Percentiles rank a stretch among this genome's conserved stretches.
These are phyloP conservation scores for Illadopsis cleaveri DNA, from an alignment of 2,113 vertebrate genomes.

Conservation along the genomic window DNA sequence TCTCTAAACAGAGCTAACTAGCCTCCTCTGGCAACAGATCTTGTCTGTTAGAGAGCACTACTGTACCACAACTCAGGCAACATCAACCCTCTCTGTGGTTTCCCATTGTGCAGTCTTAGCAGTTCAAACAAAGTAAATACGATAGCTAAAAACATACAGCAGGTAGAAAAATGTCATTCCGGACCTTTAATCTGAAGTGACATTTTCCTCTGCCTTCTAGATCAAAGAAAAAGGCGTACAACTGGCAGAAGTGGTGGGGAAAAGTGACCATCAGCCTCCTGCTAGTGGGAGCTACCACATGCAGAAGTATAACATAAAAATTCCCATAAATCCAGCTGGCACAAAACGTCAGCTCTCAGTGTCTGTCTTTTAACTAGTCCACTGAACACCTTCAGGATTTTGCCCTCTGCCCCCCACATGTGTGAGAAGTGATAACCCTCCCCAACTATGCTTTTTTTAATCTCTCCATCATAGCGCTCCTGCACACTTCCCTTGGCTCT, in stretches of 20 bases:
- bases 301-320: background rate
- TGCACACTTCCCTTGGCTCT: background rate
- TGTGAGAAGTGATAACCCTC: background rate
- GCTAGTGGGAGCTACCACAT: background rate
- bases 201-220: background rate
- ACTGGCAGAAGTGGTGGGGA: background rate
- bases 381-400: background rate
- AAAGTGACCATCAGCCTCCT: background rate
- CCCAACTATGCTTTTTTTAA: background rate
- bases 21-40: background rate
- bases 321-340: background rate
- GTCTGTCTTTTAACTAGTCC: background rate
- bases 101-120: background rate
- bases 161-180: background rate
- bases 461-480: background rate
- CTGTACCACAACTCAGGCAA: background rate
- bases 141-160: background rate
- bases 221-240: background rate
- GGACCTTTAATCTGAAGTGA: background rate
- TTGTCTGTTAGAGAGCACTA: background rate
- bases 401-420: background rate
- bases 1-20: background rate
- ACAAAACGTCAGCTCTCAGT: background rate
- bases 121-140: background rate
- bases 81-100: background rate